phyloP scores from a whole-genome alignment of 2,113 vertebrate species.

The Mirounga angustirostris region DNA sequence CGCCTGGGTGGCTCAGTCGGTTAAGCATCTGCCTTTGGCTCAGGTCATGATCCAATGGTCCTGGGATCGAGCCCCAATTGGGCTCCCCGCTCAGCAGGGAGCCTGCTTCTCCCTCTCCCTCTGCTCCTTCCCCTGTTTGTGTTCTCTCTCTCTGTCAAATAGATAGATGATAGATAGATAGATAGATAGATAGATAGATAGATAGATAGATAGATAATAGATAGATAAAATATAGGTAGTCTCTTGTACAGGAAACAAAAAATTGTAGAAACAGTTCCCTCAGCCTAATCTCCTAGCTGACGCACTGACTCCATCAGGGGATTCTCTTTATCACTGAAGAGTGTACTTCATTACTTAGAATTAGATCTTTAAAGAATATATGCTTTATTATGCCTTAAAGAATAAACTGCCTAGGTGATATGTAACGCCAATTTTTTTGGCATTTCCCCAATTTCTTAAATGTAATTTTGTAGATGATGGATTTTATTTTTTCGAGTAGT shows the following conservation, averaged over 20 bases:
- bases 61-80: too few species aligned
- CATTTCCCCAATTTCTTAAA: background rate
- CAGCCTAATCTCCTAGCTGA: background rate
- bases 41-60: too few species aligned
- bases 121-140: too few species aligned
- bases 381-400: background rate
- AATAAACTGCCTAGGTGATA: background rate
- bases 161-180: too few species aligned
- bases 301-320: background rate
- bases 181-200: too few species aligned
- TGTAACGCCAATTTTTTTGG: background rate
- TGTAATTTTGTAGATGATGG: background rate
- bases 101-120: too few species aligned
- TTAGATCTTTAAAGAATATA: background rate
- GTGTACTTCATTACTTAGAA: background rate
- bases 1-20: background rate
- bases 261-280: background rate
- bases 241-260: background rate
- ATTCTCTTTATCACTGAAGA: background rate
- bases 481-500: background rate
- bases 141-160: too few species aligned
- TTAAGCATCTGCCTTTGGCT: background rate
- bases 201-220: too few species aligned
- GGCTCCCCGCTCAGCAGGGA: too few species aligned
- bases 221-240: background rate